Base-by-base conservation (phyloP, 30 jellyfish, hydroid and myxozoan genomes). In the Cassiopea xamachana region DNA sequence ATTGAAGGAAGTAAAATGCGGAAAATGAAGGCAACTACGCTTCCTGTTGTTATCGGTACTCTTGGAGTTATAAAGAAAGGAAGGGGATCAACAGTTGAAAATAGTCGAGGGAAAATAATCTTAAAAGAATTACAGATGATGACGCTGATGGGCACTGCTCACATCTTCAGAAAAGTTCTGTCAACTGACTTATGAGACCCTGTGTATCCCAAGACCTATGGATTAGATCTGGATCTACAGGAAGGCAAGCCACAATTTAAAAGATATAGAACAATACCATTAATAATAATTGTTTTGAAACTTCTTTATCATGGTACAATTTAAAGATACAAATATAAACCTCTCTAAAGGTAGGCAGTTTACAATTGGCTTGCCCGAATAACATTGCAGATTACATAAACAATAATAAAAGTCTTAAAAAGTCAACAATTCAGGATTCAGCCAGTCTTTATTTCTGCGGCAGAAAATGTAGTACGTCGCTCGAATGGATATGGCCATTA, bases 51-150 rank as follows among this genome's bases (percentile, higher is more conserved):
- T 19, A 67, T 67, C 8, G 76, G 76, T 67, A 39, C 68, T 3
- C 71, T 2, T 75, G 84, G 84, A 75, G 83, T 74, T 74, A 27
- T 5, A 74, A 74, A 74, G 83, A 74, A 4, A 45, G 83, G 83
- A 74, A 74, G 1, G 83, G 1, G 60, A 74, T 74, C 83, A 15
- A 74, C 12, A 60, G 43, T 74, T 74, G 83, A 2, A n/a, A 74
- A 76, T 17, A 76, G 1, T 0, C 85, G 70, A 45, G 85, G 85
- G 70, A 45, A 76, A 15, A 76, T 76, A 76, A 14, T 17, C 70
- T 5, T 76, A 15, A 39, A 76, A 76, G 69, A 76, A 76, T 14
- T 76, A 59, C 82, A 73, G 80, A 73, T 0, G 82, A 73, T 73
- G 17, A 73, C 82, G 0, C 1, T 73, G 16, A 7, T 73, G 62